A percentile compares a stretch with the other conserved stretches of the same genome.
phyloP scores from a whole-genome alignment of 2,113 vertebrate species.

The Glareola pratincola region DNA sequence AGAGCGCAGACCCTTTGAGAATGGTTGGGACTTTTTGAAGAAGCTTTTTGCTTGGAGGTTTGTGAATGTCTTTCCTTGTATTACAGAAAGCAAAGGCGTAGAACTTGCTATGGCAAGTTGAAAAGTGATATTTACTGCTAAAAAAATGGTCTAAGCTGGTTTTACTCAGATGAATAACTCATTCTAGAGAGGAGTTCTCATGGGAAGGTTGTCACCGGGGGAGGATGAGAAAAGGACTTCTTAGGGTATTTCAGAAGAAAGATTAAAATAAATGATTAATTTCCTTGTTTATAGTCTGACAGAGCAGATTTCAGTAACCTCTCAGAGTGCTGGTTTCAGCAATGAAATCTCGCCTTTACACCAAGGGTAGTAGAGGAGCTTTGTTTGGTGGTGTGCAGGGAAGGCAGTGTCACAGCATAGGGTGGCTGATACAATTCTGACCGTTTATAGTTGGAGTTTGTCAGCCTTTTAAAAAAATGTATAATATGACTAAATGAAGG shows the following conservation, averaged over 20 bases:
- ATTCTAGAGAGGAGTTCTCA: background rate
- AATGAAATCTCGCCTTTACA: background rate
- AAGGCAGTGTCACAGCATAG: background rate
- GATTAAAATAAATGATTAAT: background rate
- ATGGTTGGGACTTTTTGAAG: background rate
- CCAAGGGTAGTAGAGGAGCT: background rate
- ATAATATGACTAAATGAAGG: background rate
- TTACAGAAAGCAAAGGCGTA: background rate
- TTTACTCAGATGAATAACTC: background rate
- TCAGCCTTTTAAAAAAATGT: background rate
- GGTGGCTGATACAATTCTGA: background rate
- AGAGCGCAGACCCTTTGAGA: background rate
- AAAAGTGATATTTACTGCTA: background rate
- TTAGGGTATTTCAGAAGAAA: background rate
- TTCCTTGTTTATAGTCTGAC: background rate
- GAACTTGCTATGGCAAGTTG: background rate
- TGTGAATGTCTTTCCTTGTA: background rate
- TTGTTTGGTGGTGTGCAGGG: background rate
- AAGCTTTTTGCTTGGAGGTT: background rate
- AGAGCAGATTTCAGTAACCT: background rate
- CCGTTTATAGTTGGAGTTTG: background rate
- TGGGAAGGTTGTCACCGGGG: background rate
- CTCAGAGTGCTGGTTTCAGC: background rate
- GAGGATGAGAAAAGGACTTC: background rate
- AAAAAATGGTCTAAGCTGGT: background rate